Conservation (phyloP, 2,797 vertebrate species). For the Poeciliopsis paucimaculata region DNA sequence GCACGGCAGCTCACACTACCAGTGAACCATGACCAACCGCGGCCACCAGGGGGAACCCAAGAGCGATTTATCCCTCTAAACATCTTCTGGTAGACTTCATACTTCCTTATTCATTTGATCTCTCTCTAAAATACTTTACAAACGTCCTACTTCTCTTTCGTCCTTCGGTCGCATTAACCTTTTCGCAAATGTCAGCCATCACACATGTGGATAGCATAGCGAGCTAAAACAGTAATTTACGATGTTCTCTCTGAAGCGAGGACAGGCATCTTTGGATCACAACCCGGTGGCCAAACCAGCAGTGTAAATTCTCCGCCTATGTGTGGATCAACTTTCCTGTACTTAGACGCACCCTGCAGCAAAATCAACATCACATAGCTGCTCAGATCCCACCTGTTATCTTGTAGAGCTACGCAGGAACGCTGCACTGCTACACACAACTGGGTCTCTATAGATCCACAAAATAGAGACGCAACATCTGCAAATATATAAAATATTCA, state of each 20-base stretch:
- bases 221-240: conserved; percentile 56
- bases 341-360: conserved; percentile 1
- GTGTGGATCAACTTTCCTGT: conserved; percentile 47
- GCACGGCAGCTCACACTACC: too few relatives aligned
- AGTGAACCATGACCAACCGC: too few relatives aligned
- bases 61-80: too few relatives aligned
- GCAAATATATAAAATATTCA: background rate
- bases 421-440: background rate
- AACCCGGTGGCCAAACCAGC: conserved; percentile 26
- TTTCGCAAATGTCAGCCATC: conserved; percentile 26
- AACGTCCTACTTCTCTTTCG: background rate
- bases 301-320: conserved; percentile 9
- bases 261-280: conserved; percentile 47
- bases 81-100: background rate
- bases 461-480: background rate
- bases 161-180: conserved; percentile 25
- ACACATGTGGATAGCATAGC: conserved; percentile 21
- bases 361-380: conserved; percentile 18
- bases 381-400: conserved; percentile 46
- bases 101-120: too few relatives aligned
- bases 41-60: too few relatives aligned
- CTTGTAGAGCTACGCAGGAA: background rate
- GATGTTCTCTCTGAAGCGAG: conserved; percentile 37
- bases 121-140: background rate
- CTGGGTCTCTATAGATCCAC: background rate